phyloP scores from a whole-genome alignment of 2,797 vertebrate genomes.

The Phrynocephalus vlangalii region DNA sequence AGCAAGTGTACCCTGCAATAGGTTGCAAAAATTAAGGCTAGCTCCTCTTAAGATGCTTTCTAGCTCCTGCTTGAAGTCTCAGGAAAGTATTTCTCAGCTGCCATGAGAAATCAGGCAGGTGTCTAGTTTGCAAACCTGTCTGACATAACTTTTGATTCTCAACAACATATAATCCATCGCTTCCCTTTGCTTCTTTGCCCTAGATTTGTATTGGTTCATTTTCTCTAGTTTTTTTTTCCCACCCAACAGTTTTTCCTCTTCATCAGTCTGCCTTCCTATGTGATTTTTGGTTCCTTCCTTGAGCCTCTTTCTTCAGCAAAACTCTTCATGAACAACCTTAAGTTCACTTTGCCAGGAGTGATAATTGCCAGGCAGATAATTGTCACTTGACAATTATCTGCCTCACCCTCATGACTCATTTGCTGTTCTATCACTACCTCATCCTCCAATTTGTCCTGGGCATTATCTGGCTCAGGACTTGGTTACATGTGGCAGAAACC shows the following conservation, averaged over 20 bases:
- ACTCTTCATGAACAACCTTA: not conserved
- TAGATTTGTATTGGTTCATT: not conserved
- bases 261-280: not conserved
- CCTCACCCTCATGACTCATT: not conserved
- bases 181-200: not conserved
- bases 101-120: not conserved
- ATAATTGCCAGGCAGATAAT: not conserved
- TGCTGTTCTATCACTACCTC: not conserved
- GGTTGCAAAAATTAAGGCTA: not conserved
- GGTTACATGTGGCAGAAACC: too few relatives aligned
- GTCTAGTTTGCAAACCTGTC: not conserved
- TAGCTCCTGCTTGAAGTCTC: not conserved
- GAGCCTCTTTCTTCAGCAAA: not conserved
- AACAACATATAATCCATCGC: not conserved
- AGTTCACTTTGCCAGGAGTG: not conserved
- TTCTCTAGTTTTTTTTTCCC: not conserved
- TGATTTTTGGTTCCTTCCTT: not conserved
- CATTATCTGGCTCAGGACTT: too few relatives aligned
- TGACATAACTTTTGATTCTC: not conserved
- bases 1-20: not conserved
- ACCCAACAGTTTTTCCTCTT: not conserved
- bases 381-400: not conserved
- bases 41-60: not conserved
- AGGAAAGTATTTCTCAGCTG: not conserved
- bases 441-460: not conserved